phyloP scores from a whole-genome alignment of 2,888 invertebrate species.

The Heliconius ethilla region DNA sequence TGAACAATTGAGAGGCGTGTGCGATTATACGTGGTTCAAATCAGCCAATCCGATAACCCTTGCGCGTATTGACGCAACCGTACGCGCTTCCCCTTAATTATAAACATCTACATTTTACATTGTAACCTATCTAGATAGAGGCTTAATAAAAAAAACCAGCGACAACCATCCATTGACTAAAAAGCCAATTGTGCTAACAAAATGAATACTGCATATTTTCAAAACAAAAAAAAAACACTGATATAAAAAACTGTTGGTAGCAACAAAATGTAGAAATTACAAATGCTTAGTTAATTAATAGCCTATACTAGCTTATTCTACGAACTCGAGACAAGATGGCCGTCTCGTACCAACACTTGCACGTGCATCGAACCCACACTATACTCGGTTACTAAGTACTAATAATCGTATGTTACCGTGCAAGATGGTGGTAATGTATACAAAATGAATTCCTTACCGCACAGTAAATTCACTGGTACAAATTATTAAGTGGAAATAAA shows the following conservation, averaged over 20 bases:
- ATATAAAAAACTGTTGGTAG: slow-evolving; percentile 54
- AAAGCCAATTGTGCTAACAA: slow-evolving; percentile 63
- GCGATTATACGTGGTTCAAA: slow-evolving; percentile 32
- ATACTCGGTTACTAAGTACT: slow-evolving; percentile 48
- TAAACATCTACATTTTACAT: slow-evolving; percentile 71
- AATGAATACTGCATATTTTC: slow-evolving; percentile 66
- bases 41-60: slow-evolving; percentile 15
- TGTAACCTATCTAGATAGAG: slow-evolving; percentile 76
- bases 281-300: slow-evolving; percentile 67
- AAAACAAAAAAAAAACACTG: slow-evolving; percentile 41
- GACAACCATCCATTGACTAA: slow-evolving; percentile 66
- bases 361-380: slow-evolving; percentile 30
- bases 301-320: slow-evolving; percentile 75
- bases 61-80: slow-evolving; percentile 29
- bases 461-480: slow-evolving; percentile 37
- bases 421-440: slow-evolving; percentile 42
- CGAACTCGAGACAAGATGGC: slow-evolving; percentile 54
- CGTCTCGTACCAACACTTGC: slow-evolving; percentile 41
- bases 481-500: slow-evolving; percentile 37
- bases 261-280: slow-evolving; percentile 71
- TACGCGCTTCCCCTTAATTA: slow-evolving; percentile 62
- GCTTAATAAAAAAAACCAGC: slow-evolving; percentile 59
- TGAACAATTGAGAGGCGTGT: slow-evolving; percentile 39
- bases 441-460: slow-evolving; percentile 32
- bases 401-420: slow-evolving; percentile 42